phyloP scores from a whole-genome alignment of 2,888 invertebrate genomes.

The Metacarcinus magister region DNA sequence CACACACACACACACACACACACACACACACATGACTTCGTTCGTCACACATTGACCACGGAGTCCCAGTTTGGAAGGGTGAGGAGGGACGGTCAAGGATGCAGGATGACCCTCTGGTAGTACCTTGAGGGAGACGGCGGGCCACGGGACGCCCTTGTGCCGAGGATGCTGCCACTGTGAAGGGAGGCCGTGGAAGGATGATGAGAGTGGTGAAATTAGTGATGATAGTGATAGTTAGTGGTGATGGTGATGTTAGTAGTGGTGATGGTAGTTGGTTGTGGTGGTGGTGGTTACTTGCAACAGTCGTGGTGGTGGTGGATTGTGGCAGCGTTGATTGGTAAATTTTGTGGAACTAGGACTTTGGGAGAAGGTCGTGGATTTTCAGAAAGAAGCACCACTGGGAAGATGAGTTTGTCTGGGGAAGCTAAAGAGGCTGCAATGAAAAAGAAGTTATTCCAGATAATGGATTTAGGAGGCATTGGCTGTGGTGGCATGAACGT shows the following conservation, averaged over 20 bases:
- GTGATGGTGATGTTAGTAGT: neutral
- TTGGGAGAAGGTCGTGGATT: too few species aligned
- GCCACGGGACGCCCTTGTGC: neutral
- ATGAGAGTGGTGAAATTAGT: neutral
- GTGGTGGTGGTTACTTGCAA: neutral
- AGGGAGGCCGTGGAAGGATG: neutral
- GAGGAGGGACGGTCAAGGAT: neutral
- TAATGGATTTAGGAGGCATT: neutral
- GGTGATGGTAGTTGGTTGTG: neutral
- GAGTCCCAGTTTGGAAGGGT: neutral
- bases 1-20: constrained; percentile 1
- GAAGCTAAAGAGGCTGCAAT: neutral
- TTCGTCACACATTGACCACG: neutral
- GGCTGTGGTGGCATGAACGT: neutral
- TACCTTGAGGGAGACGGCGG: neutral
- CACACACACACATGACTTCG: neutral
- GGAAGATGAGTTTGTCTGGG: neutral
- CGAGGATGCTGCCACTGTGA: neutral
- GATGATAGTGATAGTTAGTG: neutral
- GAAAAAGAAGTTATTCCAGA: neutral
- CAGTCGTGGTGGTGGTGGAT: neutral
- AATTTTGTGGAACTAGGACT: neutral
- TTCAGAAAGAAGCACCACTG: neutral
- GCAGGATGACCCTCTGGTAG: neutral
- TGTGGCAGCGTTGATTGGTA: neutral